These are phyloP conservation scores for Zapornia atra DNA, from an alignment of 2,113 vertebrate genomes.

Conservation along the genomic window DNA sequence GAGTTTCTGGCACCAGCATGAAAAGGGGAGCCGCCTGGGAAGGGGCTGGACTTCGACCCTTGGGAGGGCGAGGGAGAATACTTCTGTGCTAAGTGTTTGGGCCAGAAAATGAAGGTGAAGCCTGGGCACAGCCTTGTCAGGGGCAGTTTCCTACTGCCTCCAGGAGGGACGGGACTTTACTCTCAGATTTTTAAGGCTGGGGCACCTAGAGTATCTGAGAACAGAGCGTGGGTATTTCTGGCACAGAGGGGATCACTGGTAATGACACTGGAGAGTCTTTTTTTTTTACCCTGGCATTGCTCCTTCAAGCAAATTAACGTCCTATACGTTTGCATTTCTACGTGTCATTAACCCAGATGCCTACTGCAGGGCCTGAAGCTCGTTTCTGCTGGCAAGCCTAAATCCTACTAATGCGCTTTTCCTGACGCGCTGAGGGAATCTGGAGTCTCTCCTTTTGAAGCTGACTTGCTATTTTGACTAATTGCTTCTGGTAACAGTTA, in stretches of 20 bases:
- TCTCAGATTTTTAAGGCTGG: not conserved
- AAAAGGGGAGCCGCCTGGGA: not conserved
- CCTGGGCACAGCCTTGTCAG: not conserved
- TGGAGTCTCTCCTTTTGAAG: conserved; percentile 30
- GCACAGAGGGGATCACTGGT: not conserved
- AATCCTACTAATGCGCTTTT: conserved; percentile 41
- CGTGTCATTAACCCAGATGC: conserved; percentile 24
- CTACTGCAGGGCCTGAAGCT: not conserved
- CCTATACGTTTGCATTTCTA: conserved; percentile 34
- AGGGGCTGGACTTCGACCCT: not conserved
- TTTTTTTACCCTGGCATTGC: not conserved
- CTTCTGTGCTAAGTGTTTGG: not conserved
- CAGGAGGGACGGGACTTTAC: not conserved
- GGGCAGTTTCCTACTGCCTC: not conserved
- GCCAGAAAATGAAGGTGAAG: not conserved
- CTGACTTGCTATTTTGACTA: conserved; percentile 56
- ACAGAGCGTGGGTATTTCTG: not conserved
- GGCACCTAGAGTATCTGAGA: not conserved
- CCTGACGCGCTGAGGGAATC: not conserved
- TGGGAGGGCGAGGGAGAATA: not conserved
- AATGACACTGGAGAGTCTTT: not conserved
- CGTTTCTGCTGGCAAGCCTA: conserved; percentile 10
- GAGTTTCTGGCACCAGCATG: not conserved
- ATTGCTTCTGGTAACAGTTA: conserved; percentile 67
- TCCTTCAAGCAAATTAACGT: conserved; percentile 17